Percentiles rank a stretch among this genome's conserved stretches.
Evolutionary conservation across 2,888 invertebrate genomes (phyloP).

Genomic region (Spatulosminthurus flaviceps): DNA sequence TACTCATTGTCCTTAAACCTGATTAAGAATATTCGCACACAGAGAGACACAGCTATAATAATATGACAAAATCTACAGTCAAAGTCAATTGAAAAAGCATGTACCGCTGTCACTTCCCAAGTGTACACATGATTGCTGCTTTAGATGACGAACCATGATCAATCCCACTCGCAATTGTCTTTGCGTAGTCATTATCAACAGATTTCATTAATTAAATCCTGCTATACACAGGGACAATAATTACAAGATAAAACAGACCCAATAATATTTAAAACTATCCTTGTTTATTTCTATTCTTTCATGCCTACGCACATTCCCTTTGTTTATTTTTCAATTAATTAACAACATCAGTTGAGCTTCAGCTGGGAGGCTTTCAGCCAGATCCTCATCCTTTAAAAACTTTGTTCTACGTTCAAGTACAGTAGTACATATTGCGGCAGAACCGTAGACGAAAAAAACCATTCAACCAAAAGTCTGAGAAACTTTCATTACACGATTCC

Average conservation of each 20-base stretch:
- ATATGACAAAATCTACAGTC: neutral
- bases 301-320: too few relatives aligned
- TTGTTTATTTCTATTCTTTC: too few relatives aligned
- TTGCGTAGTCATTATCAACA: neutral
- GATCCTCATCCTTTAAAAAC: too few relatives aligned
- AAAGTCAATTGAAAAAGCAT: conserved; percentile 5
- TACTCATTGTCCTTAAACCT: neutral
- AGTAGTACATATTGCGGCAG: too few relatives aligned
- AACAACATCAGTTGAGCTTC: too few relatives aligned
- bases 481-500: neutral
- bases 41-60: neutral
- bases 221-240: neutral
- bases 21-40: neutral
- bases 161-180: neutral
- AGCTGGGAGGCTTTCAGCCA: too few relatives aligned
- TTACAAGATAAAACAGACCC: neutral
- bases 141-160: neutral
- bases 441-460: too few relatives aligned
- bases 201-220: neutral
- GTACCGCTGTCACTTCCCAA: neutral
- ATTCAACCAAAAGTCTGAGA: too few relatives aligned
- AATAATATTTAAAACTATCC: too few relatives aligned
- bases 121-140: neutral
- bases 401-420: too few relatives aligned
- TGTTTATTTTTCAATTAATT: too few relatives aligned